Conservation (phyloP, 2,113 vertebrate genomes). For the Gulo gulo region DNA sequence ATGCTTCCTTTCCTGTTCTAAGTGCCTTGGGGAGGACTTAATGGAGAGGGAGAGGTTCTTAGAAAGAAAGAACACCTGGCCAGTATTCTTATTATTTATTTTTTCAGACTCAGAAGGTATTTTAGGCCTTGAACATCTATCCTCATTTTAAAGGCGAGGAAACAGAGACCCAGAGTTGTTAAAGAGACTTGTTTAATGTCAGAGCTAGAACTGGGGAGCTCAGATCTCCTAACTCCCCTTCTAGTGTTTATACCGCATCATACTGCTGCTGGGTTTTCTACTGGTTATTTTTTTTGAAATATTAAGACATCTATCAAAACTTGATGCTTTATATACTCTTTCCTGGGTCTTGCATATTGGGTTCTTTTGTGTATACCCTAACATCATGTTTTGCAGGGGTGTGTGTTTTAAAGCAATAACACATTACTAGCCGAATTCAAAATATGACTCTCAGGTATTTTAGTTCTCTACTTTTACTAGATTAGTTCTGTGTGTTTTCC, state of each 20-base stretch:
- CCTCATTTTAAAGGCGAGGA: background rate
- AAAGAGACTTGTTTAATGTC: slow-evolving; percentile 29
- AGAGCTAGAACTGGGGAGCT: background rate
- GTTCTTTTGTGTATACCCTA: background rate
- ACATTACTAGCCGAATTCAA: slow-evolving; percentile 32
- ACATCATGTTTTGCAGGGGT: background rate
- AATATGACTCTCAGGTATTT: slow-evolving; percentile 6
- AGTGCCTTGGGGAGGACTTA: background rate
- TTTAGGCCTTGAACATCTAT: background rate
- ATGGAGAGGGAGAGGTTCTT: background rate
- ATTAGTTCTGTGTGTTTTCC: slow-evolving; percentile 28
- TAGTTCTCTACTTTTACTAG: slow-evolving; percentile 17
- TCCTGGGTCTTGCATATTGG: background rate
- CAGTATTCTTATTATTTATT: slow-evolving; percentile 29
- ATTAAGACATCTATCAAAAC: slow-evolving; percentile 11
- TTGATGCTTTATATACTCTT: background rate
- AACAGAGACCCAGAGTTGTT: background rate
- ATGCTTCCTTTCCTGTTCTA: background rate
- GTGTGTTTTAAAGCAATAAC: slow-evolving; percentile 31
- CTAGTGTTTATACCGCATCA: background rate
- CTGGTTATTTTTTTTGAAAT: background rate
- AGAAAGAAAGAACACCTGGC: slow-evolving; percentile 19
- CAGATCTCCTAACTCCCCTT: background rate
- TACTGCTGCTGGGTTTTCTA: background rate
- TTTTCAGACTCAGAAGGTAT: background rate